Evolutionary conservation across 2,113 vertebrate species (phyloP).

Genomic region (Oreocharis arfaki): DNA sequence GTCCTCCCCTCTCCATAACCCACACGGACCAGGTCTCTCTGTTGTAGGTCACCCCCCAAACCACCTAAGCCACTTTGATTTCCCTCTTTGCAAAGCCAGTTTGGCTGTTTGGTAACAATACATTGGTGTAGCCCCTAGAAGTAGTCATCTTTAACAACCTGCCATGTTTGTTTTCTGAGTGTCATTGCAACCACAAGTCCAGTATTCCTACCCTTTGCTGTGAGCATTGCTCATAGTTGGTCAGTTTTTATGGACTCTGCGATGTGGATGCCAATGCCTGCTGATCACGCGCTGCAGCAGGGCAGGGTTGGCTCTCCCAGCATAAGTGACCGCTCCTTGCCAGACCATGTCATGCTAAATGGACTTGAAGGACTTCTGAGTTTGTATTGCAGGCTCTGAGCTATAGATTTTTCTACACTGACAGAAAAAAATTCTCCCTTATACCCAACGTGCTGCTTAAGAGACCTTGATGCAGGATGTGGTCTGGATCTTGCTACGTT

Average conservation of each 20-base stretch:
- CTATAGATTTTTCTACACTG: neutral
- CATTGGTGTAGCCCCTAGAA: neutral
- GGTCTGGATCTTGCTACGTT: neutral
- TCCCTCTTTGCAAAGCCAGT: neutral
- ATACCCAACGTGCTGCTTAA: fast-evolving
- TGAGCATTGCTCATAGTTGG: neutral
- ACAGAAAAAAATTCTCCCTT: neutral
- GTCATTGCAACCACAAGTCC: neutral
- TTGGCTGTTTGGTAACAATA: neutral
- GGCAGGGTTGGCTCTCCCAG: neutral
- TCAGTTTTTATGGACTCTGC: fast-evolving
- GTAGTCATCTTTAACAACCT: neutral
- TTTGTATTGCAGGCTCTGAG: neutral
- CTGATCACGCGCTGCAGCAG: fast-evolving
- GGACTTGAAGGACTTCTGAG: neutral
- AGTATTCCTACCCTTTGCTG: neutral
- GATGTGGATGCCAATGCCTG: neutral
- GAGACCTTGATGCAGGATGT: neutral
- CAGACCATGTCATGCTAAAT: neutral
- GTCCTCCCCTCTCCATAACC: neutral
- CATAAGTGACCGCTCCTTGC: neutral
- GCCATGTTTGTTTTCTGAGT: neutral
- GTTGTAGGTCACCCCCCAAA: neutral
- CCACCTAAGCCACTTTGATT: neutral
- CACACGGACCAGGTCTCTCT: neutral